Base-by-base conservation (phyloP, 2,888 invertebrate genomes). In the Quadriops clusia region DNA sequence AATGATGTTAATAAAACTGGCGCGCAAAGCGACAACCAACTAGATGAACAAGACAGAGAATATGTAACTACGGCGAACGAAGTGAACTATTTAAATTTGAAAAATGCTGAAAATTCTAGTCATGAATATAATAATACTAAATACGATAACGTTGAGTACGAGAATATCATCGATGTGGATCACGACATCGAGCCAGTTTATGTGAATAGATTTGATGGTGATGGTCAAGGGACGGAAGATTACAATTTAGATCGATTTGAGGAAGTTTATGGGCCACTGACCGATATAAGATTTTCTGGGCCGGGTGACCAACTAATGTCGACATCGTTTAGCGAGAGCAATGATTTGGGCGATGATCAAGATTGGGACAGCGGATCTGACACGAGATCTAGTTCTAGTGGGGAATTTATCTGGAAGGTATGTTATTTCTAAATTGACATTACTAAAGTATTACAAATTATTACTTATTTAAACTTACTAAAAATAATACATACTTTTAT, bases 381-480 rank as follows among this genome's bases (percentile, higher is more conserved):
- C 37, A 70, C 70, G n/a, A 71, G 73, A 39, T 80, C 79, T 17
- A 74, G 74, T 5, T 79, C 78, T 4, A 81, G 80, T 38, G 79
- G 80, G 6, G 81, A 82, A 56, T 82, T 82, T 50, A 75, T 81
- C 36, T 82, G 81, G 80, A 79, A 78, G 74, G 80, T 79, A 51
- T 48, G 58, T 51, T 17, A 13, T 17, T 13, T 10, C 14, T 12
- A 20, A 18, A n/a, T 8, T n/a, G n/a, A n/a, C n/a, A n/a, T n/a
- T n/a, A n/a, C n/a, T n/a, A n/a, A n/a, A n/a, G n/a, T n/a, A n/a
- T n/a, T n/a, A n/a, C n/a, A n/a, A n/a, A n/a, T n/a, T n/a, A n/a
- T n/a, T n/a, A n/a, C n/a, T n/a, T n/a, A n/a, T n/a, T n/a, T n/a
- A n/a, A n/a, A n/a, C n/a, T n/a, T n/a, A n/a, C n/a, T n/a, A n/a